Base-by-base conservation (phyloP, 2,888 invertebrate genomes). In the Pogonocherus hispidulus region DNA sequence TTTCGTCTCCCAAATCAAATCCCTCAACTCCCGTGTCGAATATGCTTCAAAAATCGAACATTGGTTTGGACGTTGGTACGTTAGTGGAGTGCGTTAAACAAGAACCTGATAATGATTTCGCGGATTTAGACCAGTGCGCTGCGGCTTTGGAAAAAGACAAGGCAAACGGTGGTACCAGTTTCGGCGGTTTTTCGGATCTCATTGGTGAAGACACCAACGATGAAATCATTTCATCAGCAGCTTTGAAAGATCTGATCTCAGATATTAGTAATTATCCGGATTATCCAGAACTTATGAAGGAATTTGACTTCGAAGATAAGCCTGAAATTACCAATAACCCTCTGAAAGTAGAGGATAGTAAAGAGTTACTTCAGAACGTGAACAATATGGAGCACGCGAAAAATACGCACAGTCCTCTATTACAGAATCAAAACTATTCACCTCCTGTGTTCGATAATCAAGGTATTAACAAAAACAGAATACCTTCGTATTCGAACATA, bases 61-160 rank as follows among this genome's bases (percentile, higher is more conserved):
- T 89, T 87, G 81, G 85, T 82, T 86, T 87, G 68, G 90, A 90
- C 78, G 86, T 90, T 65, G 89, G 88, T 41, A 90, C 89, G 73
- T 83, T 93, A 79, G 93, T 95, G 18, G 95, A 95, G 84, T 94
- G 95, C 86, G 85, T 85, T 27, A 85, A 85, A 73, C 85, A 85
- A 72, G 79, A 74, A 57, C 94, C 94, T 11, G 94, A 94, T 83
- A 92, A 92, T 81, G 95, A 94, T 81, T 95, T 94, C 83, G 93
- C 93, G n/a, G 95, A 95, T 73, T 86, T 95, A 76, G 93, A 93
- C 78, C 92, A 93, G 81, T 94, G 94, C 85, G 94, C 94, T 8
- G 94, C 93, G 5, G 94, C 95, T 0, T 87, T 96, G 69, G 96
- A 95, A 79, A 93, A 95, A 78, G 96, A 95, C 82, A 93, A 90